Evolutionary conservation across 2,888 invertebrate genomes (phyloP), one percentile per base, ranked within the genome.

Genomic region (Salticus scenicus): DNA sequence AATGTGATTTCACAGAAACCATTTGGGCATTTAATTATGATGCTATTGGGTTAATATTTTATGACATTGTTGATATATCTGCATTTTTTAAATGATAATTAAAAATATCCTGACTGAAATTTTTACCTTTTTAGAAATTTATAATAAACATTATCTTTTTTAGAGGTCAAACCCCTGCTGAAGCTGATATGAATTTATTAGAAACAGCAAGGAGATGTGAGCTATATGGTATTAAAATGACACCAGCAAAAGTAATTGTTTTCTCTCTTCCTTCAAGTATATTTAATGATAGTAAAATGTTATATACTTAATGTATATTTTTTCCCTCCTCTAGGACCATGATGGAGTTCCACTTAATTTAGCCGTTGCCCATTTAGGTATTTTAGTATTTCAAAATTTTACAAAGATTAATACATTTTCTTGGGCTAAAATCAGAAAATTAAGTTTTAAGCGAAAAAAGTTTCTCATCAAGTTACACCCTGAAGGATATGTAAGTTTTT

Each of bases 331-430:
- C 63, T 51, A 87, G 93, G 98, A 98, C 92, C 96, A 97, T 91
- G 98, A 99, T 91, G 96, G 96, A n/a, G 97, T 97, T 28, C 94
- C 97, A 0, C 92, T 99, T 66, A 97, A 98, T 92, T 92, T 99
- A 89, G 96, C 99, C 8, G 98, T 98, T n/a, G 97, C 98, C 4
- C 98, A 99, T 92, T 95, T 98, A 95, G 99, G 99, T 88, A 96
- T 99, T 87, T 94, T 98, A 77, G 98, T 99, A 88, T 99, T 98
- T 93, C 99, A 99, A 92, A 96, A 97, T 91, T 95, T 94, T 90
- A 97, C 97, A 69, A 98, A 98, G 92, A 99, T 99, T 90, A 98
- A 98, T 92, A 99, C 98, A 47, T 99, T 99, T 92, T 98, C 98
- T 88, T 99, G 99, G 99, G 98, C 98, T 87, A 99, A 99, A 94